A percentile compares a stretch with the other conserved stretches of the same genome.
Evolutionary conservation across 2,888 invertebrate genomes (phyloP).

Genomic region (Brachypterus glaber): DNA sequence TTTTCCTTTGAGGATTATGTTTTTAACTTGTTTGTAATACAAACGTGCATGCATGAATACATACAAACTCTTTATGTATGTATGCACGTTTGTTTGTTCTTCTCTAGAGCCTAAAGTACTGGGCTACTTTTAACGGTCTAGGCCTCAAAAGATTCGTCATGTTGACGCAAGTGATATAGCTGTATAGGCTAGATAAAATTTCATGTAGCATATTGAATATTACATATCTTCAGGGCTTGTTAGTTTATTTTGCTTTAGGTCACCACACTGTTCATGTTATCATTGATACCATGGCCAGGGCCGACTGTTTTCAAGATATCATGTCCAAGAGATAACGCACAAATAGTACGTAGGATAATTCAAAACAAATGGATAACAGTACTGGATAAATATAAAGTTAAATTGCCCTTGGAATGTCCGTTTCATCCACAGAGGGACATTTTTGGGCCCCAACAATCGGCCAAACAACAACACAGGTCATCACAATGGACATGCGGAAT

Average conservation of each 20-base stretch:
- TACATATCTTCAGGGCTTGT: no score
- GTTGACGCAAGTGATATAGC: no score
- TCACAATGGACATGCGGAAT: slow-evolving; percentile 87
- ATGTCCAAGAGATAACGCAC: slow-evolving; percentile 80
- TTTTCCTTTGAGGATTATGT: no score
- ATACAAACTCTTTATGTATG: no score
- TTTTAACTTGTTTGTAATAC: no score
- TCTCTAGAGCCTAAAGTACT: no score
- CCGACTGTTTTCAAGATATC: slow-evolving; percentile 79
- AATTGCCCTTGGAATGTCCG: slow-evolving; percentile 79
- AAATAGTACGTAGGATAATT: slow-evolving; percentile 77
- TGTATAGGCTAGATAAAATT: no score
- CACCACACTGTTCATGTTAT: slow-evolving; percentile 68
- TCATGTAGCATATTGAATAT: no score
- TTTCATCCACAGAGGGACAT: slow-evolving; percentile 82
- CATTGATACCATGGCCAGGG: slow-evolving; percentile 81
- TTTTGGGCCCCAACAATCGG: slow-evolving; percentile 76
- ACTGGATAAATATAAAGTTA: slow-evolving; percentile 78
- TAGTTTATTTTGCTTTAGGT: slow-evolving; percentile 59
- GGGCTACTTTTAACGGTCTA: no score
- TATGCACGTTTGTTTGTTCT: no score
- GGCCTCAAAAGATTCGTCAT: no score
- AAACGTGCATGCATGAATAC: no score
- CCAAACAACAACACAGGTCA: slow-evolving; percentile 74
- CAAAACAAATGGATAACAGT: slow-evolving; percentile 88